Percentiles rank a stretch among this genome's conserved stretches.
phyloP scores from a whole-genome alignment of 1,140 invertebrate species.

The Halesus radiatus region DNA sequence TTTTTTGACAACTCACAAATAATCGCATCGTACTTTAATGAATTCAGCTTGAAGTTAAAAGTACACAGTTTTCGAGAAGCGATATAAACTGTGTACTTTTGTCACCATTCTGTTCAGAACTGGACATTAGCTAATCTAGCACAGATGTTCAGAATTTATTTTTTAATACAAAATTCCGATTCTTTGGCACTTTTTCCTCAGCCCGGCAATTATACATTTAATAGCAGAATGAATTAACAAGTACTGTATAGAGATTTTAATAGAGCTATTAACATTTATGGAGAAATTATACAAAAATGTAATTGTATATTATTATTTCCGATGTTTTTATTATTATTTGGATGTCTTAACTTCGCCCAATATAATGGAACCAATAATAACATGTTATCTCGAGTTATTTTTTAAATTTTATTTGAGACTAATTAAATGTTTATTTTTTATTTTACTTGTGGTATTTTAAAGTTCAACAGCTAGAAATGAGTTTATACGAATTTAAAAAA shows the following conservation, averaged over 20 bases:
- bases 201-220: neutral
- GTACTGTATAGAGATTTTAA: conserved; percentile 51
- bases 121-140: too few relatives aligned
- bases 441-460: conserved; percentile 4
- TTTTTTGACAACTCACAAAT: too few relatives aligned
- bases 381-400: neutral
- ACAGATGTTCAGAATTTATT: neutral
- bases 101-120: too few relatives aligned
- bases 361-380: neutral
- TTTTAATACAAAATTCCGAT: neutral
- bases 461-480: neutral
- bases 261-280: conserved; percentile 26
- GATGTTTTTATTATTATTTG: neutral
- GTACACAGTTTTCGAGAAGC: too few relatives aligned
- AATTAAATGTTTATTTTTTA: conserved; percentile 12
- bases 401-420: neutral
- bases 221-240: neutral
- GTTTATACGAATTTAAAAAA: neutral
- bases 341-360: neutral
- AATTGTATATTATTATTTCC: neutral
- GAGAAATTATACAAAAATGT: neutral
- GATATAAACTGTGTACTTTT: too few relatives aligned
- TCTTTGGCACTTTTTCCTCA: neutral
- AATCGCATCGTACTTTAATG: too few relatives aligned
- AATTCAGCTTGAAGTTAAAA: too few relatives aligned